Conservation (phyloP, 2,888 invertebrate genomes). For the Drosophila fungiperda region DNA sequence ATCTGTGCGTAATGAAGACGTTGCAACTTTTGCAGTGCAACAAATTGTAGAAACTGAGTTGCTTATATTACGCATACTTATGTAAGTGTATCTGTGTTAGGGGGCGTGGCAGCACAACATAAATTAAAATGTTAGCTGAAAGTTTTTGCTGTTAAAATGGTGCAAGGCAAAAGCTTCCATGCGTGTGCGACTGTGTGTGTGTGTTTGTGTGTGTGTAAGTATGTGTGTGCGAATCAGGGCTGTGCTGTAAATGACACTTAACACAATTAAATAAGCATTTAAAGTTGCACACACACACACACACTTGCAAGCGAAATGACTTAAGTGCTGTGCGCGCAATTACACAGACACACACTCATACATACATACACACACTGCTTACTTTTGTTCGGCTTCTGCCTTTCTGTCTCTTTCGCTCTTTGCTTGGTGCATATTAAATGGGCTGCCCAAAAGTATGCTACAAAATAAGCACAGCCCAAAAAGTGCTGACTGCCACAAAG, state of each 20-base stretch:
- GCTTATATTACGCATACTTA: constrained; percentile 13
- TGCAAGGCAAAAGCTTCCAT: constrained; percentile 31
- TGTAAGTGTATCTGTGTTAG: constrained; percentile 6
- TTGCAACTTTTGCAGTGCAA: constrained; percentile 67
- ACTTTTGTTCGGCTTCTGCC: neutral
- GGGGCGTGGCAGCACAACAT: constrained; percentile 54
- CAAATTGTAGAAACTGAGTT: constrained; percentile 68
- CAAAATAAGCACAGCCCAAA: constrained; percentile 51
- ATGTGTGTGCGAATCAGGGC: constrained; percentile 21
- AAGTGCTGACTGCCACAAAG: constrained; percentile 58
- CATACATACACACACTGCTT: constrained; percentile 20
- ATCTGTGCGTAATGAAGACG: constrained; percentile 75
- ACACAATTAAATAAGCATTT: constrained; percentile 81
- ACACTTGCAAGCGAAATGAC: constrained; percentile 42
- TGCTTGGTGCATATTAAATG: constrained; percentile 66
- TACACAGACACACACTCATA: constrained; percentile 43
- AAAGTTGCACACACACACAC: constrained; percentile 57
- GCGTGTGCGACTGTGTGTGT: neutral
- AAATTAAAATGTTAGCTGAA: constrained; percentile 78
- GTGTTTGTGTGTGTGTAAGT: constrained; percentile 3
- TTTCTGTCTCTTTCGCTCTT: neutral
- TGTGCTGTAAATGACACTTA: constrained; percentile 77
- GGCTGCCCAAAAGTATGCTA: constrained; percentile 70
- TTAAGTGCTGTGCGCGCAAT: constrained; percentile 63
- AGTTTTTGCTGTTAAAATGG: constrained; percentile 73